Evolutionary conservation across 2,797 vertebrate genomes (phyloP).

Genomic region (Paedocypris micromegethes): DNA sequence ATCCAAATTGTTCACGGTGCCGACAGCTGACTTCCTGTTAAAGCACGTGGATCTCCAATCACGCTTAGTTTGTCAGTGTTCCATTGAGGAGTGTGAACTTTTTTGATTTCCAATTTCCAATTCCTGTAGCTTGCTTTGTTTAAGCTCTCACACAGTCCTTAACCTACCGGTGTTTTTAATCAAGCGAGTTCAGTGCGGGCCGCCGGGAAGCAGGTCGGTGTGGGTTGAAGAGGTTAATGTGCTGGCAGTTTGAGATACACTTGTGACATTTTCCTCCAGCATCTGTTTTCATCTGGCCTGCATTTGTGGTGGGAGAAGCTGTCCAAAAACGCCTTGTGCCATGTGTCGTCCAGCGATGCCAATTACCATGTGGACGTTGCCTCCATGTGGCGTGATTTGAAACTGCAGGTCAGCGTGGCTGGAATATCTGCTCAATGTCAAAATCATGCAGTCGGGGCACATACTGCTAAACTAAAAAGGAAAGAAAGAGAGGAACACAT

Average conservation of each 20-base stretch:
- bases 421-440: not conserved
- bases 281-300: conserved; percentile 72
- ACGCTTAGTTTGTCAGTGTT: conserved; percentile 37
- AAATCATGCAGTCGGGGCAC: conserved; percentile 18
- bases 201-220: conserved; percentile 56
- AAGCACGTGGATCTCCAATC: conserved; percentile 57
- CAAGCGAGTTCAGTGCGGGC: conserved; percentile 58
- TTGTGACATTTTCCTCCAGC: conserved; percentile 75
- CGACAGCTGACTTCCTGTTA: conserved; percentile 58
- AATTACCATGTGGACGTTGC: conserved; percentile 61
- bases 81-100: not conserved
- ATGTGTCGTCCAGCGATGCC: conserved; percentile 7
- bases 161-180: conserved; percentile 63
- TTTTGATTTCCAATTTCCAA: not conserved
- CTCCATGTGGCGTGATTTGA: conserved; percentile 63
- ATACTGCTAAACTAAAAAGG: conserved; percentile 10
- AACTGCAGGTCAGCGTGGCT: conserved; percentile 36
- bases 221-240: conserved; percentile 73
- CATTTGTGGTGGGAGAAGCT: conserved; percentile 62
- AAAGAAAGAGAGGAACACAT: conserved; percentile 7
- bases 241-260: conserved; percentile 77
- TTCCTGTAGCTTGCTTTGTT: too few species aligned
- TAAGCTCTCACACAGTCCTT: not conserved
- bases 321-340: conserved; percentile 29
- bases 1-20: conserved; percentile 66